A percentile compares a stretch with the other conserved stretches of the same genome.
Conservation (phyloP, 2,888 invertebrate species). For the Trichogramma evanescens region DNA sequence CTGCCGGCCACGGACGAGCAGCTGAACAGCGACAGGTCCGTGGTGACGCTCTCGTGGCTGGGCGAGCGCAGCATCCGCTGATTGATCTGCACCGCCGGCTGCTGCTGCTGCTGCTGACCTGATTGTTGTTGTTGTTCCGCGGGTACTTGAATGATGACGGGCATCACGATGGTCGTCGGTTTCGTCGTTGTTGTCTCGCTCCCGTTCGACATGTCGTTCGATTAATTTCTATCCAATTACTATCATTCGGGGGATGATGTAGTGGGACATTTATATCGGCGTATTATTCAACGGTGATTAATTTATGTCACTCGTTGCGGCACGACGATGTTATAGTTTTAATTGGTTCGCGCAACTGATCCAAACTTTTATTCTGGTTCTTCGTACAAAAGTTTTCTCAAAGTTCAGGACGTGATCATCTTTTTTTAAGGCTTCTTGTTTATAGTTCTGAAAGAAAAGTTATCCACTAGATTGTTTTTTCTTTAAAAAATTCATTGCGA, state of each 20-base stretch:
- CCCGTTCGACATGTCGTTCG: constrained; percentile 33
- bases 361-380: background rate
- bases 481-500: too few relatives aligned
- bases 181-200: constrained; percentile 23
- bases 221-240: background rate
- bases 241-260: background rate
- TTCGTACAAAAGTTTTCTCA: background rate
- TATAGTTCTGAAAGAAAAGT: background rate
- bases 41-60: constrained; percentile 77
- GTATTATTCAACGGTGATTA: background rate
- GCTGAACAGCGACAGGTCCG: constrained; percentile 73
- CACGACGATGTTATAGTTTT: background rate
- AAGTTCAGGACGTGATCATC: background rate
- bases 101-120: constrained; percentile 35
- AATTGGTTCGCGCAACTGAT: background rate
- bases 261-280: background rate
- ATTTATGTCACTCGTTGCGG: background rate
- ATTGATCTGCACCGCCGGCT: constrained; percentile 50
- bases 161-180: background rate
- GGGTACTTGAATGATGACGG: constrained; percentile 9
- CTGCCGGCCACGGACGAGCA: constrained; percentile 62
- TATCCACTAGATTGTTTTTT: background rate
- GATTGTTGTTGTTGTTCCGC: background rate
- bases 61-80: constrained; percentile 69
- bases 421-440: background rate